These are phyloP conservation scores for Epirrhoe tristata DNA, from an alignment of 2,888 invertebrate species.

Conservation along the genomic window DNA sequence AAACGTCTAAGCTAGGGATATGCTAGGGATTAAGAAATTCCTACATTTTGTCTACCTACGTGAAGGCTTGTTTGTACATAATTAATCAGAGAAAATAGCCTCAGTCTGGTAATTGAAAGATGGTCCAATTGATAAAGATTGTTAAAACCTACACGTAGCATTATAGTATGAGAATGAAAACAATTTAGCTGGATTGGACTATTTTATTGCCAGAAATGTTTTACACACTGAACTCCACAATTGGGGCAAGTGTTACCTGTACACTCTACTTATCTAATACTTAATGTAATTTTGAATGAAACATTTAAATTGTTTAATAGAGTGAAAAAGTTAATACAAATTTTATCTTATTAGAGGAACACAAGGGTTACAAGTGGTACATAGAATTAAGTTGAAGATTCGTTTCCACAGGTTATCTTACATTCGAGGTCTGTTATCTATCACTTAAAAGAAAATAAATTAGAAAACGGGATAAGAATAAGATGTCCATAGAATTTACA, in stretches of 20 bases:
- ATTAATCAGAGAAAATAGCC: background rate
- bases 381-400: slow-evolving; percentile 71
- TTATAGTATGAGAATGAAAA: slow-evolving; percentile 45
- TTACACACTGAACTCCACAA: slow-evolving; percentile 76
- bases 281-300: slow-evolving; percentile 75
- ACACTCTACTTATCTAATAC: slow-evolving; percentile 76
- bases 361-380: slow-evolving; percentile 60
- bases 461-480: slow-evolving; percentile 72
- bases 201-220: slow-evolving; percentile 85
- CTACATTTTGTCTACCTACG: too few species aligned
- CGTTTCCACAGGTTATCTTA: slow-evolving; percentile 70
- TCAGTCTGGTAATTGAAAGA: background rate
- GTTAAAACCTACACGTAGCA: background rate
- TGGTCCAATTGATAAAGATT: background rate
- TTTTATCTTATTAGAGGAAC: slow-evolving; percentile 63
- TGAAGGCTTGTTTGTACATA: too few species aligned
- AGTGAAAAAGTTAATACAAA: slow-evolving; percentile 34
- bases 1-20: too few species aligned
- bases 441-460: slow-evolving; percentile 82
- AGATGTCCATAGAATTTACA: slow-evolving; percentile 73
- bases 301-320: slow-evolving; percentile 16
- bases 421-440: slow-evolving; percentile 80
- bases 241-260: slow-evolving; percentile 74
- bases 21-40: too few species aligned
- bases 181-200: slow-evolving; percentile 70